Percentiles rank a stretch among this genome's conserved stretches.
These are phyloP conservation scores for Temnothorax nylanderi DNA, from an alignment of 1,140 invertebrate genomes.

Conservation along the genomic window DNA sequence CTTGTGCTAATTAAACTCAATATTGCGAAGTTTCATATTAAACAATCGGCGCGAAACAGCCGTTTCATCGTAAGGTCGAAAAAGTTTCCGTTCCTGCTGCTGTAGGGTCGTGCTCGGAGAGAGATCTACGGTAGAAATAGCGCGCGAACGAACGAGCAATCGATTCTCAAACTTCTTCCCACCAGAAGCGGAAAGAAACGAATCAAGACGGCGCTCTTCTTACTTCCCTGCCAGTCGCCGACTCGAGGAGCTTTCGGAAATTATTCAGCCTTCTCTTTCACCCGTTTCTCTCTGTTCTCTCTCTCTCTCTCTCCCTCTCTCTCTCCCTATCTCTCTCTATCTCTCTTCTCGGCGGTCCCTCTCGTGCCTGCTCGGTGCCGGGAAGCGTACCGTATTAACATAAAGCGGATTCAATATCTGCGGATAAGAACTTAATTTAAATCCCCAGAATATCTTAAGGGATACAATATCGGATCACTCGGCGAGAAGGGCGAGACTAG, in stretches of 20 bases:
- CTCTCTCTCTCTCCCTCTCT: not conserved
- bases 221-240: conserved; percentile 41
- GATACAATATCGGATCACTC: conserved; percentile 70
- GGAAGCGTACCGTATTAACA: conserved; percentile 77
- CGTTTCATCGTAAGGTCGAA: conserved; percentile 35
- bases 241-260: conserved; percentile 73
- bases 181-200: conserved; percentile 65
- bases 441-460: conserved; percentile 75
- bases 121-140: conserved; percentile 24
- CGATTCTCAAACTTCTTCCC: conserved; percentile 68
- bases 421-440: conserved; percentile 79
- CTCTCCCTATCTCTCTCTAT: not conserved
- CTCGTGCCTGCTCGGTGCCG: conserved; percentile 21
- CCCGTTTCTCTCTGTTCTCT: not conserved
- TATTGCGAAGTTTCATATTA: conserved; percentile 50
- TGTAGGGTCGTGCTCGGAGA: not conserved
- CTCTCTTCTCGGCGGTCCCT: conserved; percentile 25
- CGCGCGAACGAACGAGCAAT: conserved; percentile 65
- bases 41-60: conserved; percentile 37
- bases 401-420: conserved; percentile 81
- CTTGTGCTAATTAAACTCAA: conserved; percentile 52
- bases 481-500: conserved; percentile 14
- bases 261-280: conserved; percentile 76
- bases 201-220: conserved; percentile 60
- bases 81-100: conserved; percentile 16